These are phyloP conservation scores for Cyprinodon diabolis DNA, from an alignment of 2,797 vertebrate genomes.

Conservation along the genomic window DNA sequence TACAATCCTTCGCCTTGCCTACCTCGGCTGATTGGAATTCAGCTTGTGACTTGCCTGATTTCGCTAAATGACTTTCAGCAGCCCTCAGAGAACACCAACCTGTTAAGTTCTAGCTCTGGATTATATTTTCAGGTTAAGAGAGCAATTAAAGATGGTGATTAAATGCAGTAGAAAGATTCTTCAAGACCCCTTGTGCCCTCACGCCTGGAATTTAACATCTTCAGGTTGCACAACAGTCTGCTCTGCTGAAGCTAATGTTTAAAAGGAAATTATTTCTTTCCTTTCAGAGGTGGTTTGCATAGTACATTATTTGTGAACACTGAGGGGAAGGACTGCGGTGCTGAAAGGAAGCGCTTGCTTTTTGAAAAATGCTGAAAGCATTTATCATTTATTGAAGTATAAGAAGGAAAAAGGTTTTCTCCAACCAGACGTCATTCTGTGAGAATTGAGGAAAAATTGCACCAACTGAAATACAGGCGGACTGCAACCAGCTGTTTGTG, in stretches of 20 bases:
- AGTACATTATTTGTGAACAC: not conserved
- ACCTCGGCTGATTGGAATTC: conserved; percentile 19
- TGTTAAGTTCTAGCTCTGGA: conserved; percentile 23
- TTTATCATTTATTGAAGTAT: conserved; percentile 12
- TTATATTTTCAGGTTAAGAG: conserved; percentile 27
- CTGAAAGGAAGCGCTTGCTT: conserved; percentile 27
- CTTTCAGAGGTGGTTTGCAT: conserved; percentile 17
- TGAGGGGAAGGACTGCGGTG: conserved; percentile 16
- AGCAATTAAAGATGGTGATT: conserved; percentile 44
- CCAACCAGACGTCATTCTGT: conserved; percentile 20
- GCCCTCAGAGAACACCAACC: conserved; percentile 27
- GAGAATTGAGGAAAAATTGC: not conserved
- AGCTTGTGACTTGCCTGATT: conserved; percentile 19
- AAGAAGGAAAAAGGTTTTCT: conserved; percentile 17
- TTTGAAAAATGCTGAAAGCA: conserved; percentile 13
- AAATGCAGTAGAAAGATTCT: conserved; percentile 36
- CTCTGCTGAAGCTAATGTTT: not conserved
- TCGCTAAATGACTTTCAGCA: conserved; percentile 26
- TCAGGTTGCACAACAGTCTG: not conserved
- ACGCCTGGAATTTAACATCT: conserved; percentile 18
- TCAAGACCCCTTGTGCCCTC: conserved; percentile 20
- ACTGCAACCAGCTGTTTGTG: not conserved
- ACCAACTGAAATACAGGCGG: no score
- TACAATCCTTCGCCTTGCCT: not conserved
- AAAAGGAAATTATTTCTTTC: conserved; percentile 19